phyloP scores from a whole-genome alignment of 2,888 invertebrate genomes.

The Chaetogeoica ovagalla region DNA sequence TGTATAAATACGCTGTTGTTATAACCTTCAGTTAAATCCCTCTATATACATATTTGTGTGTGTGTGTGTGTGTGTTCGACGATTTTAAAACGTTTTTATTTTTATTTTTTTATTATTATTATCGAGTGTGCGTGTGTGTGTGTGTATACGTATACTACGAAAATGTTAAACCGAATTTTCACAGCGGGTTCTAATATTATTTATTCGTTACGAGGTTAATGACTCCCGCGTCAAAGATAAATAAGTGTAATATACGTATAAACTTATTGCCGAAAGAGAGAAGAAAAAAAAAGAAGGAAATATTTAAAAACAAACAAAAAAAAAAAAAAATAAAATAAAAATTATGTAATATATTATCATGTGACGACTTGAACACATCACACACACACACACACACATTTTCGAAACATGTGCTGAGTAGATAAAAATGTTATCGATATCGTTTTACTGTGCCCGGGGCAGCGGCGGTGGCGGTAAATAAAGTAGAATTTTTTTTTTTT shows the following conservation, averaged over 20 bases:
- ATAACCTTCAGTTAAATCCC: too few relatives aligned
- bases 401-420: constrained; percentile 8
- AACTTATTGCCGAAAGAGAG: not conserved
- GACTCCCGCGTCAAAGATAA: constrained; percentile 6
- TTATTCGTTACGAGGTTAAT: constrained; percentile 9
- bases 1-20: too few relatives aligned
- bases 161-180: not conserved
- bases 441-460: not conserved
- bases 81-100: not conserved
- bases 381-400: too few relatives aligned
- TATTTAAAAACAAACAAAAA: too few relatives aligned
- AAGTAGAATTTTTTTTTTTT: not conserved
- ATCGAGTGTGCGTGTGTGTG: not conserved
- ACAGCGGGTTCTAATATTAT: constrained; percentile 6
- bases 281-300: too few relatives aligned
- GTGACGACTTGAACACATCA: too few relatives aligned
- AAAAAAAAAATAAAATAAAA: too few relatives aligned
- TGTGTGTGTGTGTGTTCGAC: too few relatives aligned
- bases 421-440: constrained; percentile 24
- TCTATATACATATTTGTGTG: too few relatives aligned
- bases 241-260: not conserved
- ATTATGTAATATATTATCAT: too few relatives aligned
- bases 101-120: too few relatives aligned
- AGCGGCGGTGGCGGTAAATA: too few relatives aligned
- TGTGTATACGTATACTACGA: not conserved